Percentiles rank a stretch among this genome's conserved stretches.
These are phyloP conservation scores for Pangasius mekongensis DNA, from an alignment of 2,797 vertebrate genomes.

Conservation along the genomic window DNA sequence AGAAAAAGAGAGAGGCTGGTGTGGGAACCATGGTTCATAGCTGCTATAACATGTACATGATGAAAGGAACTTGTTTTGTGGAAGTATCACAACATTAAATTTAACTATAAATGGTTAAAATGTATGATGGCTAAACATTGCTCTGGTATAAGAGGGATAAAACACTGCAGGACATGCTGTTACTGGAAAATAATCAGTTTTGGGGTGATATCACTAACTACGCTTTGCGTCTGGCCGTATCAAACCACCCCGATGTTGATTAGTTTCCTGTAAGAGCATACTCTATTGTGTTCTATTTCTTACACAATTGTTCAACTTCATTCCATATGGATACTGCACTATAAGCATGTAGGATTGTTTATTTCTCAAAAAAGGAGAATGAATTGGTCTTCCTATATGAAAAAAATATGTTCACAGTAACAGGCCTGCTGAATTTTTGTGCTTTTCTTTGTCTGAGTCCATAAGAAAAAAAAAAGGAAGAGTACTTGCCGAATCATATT, in stretches of 20 bases:
- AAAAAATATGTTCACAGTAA: neutral
- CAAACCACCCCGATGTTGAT: neutral
- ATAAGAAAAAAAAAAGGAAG: neutral
- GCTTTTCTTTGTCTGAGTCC: neutral
- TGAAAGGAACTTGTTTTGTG: neutral
- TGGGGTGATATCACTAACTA: neutral
- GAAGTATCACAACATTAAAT: neutral
- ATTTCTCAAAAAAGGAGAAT: neutral
- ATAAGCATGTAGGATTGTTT: neutral
- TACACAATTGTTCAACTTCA: neutral
- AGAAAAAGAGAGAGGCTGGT: neutral
- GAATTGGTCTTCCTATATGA: neutral
- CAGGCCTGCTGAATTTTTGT: neutral
- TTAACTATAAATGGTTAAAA: neutral
- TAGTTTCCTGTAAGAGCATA: neutral
- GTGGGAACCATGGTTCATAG: neutral
- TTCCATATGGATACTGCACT: neutral
- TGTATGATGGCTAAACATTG: neutral
- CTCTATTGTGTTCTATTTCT: neutral
- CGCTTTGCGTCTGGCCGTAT: neutral
- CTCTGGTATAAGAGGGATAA: neutral
- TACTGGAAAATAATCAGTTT: neutral
- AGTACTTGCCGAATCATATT: neutral
- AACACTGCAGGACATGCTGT: neutral
- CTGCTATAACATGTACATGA: neutral